phyloP scores from a whole-genome alignment of 2,888 invertebrate species.

The Epinotia bilunana region DNA sequence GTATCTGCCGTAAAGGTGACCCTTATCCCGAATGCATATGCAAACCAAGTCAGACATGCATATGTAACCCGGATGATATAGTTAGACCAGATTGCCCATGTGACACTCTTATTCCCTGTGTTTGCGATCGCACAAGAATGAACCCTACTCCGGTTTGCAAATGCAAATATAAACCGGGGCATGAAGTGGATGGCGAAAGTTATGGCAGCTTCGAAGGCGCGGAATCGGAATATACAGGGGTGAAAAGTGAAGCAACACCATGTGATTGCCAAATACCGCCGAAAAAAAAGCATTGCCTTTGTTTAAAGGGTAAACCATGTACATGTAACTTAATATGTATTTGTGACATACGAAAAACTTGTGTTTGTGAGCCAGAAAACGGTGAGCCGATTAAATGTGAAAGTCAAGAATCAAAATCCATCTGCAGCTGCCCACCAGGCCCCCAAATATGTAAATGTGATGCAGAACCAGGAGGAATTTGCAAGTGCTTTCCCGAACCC shows the following conservation, averaged over 20 bases:
- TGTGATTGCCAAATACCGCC: constrained; percentile 68
- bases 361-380: constrained; percentile 64
- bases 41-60: constrained; percentile 61
- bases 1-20: constrained; percentile 63
- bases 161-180: constrained; percentile 64
- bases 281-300: constrained; percentile 59
- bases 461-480: constrained; percentile 51
- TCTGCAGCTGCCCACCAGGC: constrained; percentile 63
- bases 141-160: constrained; percentile 66
- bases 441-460: constrained; percentile 63
- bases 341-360: constrained; percentile 64
- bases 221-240: constrained; percentile 44
- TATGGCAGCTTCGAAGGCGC: constrained; percentile 42
- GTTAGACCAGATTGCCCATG: constrained; percentile 66
- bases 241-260: constrained; percentile 50
- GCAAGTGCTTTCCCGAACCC: constrained; percentile 65
- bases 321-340: constrained; percentile 63
- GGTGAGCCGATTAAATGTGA: constrained; percentile 56
- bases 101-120: constrained; percentile 67
- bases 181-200: constrained; percentile 14
- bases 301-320: constrained; percentile 66
- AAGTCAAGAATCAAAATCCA: constrained; percentile 58
- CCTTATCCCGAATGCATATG: constrained; percentile 66
- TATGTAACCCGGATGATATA: constrained; percentile 65
- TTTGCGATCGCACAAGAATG: constrained; percentile 63